A percentile compares a stretch with the other conserved stretches of the same genome.
Evolutionary conservation across 2,113 vertebrate species (phyloP).

Genomic region (Chlorodrepanis virens): DNA sequence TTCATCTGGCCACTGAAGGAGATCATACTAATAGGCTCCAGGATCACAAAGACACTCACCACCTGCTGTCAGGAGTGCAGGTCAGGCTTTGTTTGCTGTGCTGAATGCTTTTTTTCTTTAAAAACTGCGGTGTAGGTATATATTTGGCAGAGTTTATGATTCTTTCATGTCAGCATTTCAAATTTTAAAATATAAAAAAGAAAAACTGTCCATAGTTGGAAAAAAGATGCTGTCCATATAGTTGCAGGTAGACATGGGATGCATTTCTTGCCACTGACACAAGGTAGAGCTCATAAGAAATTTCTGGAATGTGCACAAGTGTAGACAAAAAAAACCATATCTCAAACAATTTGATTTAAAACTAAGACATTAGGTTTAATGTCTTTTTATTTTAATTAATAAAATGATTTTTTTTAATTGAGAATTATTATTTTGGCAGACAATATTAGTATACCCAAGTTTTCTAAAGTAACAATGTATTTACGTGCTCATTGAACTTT

Average conservation of each 20-base stretch:
- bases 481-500: background rate
- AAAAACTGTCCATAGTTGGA: background rate
- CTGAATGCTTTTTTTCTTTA: constrained; percentile 5
- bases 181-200: background rate
- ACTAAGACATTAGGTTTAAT: background rate
- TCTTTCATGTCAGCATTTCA: background rate
- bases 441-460: background rate
- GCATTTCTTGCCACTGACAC: background rate
- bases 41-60: constrained; percentile 45
- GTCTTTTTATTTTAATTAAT: background rate
- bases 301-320: background rate
- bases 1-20: constrained; percentile 32
- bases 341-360: background rate
- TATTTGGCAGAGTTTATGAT: background rate
- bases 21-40: constrained; percentile 47
- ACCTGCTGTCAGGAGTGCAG: constrained; percentile 20
- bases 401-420: background rate
- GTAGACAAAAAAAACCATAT: background rate
- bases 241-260: background rate
- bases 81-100: constrained; percentile 38
- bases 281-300: background rate
- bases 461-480: background rate
- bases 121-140: background rate
- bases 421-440: background rate
- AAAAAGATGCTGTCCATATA: background rate